Conservation (phyloP, 2,888 invertebrate species). For the Sesia apiformis region DNA sequence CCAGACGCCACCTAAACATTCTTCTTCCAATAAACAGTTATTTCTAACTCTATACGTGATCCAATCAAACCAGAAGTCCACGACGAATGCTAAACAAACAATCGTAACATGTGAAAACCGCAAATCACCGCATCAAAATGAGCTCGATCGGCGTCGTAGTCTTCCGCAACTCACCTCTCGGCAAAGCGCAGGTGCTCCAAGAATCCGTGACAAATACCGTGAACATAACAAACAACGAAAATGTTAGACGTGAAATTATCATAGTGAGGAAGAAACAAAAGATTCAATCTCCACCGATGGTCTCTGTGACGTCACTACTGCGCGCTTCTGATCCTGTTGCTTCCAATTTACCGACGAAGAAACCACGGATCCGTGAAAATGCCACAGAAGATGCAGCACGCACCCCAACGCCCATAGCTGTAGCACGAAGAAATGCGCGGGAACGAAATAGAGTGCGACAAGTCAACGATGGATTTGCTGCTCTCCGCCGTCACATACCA, state of each 20-base stretch:
- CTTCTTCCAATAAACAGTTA: slow-evolving; percentile 22
- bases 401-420: slow-evolving; percentile 84
- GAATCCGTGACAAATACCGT: slow-evolving; percentile 76
- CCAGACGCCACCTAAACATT: slow-evolving; percentile 57
- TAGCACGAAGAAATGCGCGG: slow-evolving; percentile 91
- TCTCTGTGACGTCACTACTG: slow-evolving; percentile 62
- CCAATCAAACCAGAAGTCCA: slow-evolving; percentile 25
- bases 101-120: slow-evolving; percentile 52
- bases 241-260: slow-evolving; percentile 64
- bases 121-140: slow-evolving; percentile 56
- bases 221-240: slow-evolving; percentile 67
- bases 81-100: slow-evolving; percentile 41
- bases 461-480: slow-evolving; percentile 93
- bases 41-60: slow-evolving; percentile 31
- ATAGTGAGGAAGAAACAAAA: slow-evolving; percentile 71
- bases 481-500: slow-evolving; percentile 90
- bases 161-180: slow-evolving; percentile 73
- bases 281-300: slow-evolving; percentile 45
- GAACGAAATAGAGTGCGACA: slow-evolving; percentile 95
- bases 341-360: slow-evolving; percentile 41
- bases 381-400: slow-evolving; percentile 59
- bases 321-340: slow-evolving; percentile 44
- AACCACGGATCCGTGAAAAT: slow-evolving; percentile 51
- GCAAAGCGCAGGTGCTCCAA: slow-evolving; percentile 78
- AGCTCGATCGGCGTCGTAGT: slow-evolving; percentile 75